phyloP scores from a whole-genome alignment of 2,888 invertebrate genomes.

The Stratiomys singularior region DNA sequence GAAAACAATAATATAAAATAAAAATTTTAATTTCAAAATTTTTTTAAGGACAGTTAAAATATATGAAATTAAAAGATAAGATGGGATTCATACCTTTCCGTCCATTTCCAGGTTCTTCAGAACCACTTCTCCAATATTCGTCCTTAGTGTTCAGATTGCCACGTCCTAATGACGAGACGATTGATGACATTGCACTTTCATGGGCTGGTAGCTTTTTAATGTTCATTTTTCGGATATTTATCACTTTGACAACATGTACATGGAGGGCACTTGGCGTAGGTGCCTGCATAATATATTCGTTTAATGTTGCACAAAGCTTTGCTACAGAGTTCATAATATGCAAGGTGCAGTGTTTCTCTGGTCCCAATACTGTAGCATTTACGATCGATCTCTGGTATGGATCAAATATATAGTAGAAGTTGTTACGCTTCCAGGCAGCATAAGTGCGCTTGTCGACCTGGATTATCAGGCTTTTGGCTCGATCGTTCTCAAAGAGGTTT shows the following conservation, averaged over 20 bases:
- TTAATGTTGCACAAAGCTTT: slow-evolving; percentile 58
- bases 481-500: slow-evolving; percentile 53
- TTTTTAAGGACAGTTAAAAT: too few species aligned
- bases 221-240: not conserved
- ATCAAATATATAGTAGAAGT: slow-evolving; percentile 61
- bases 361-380: not conserved
- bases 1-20: too few species aligned
- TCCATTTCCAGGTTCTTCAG: not conserved
- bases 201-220: not conserved
- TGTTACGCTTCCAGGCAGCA: slow-evolving; percentile 60
- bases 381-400: slow-evolving; percentile 55
- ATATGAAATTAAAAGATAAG: too few species aligned
- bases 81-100: not conserved
- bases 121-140: not conserved
- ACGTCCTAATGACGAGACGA: too few species aligned
- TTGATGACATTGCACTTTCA: not conserved
- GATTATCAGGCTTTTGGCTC: slow-evolving; percentile 57
- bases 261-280: slow-evolving; percentile 58
- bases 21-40: too few species aligned
- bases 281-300: slow-evolving; percentile 59
- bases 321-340: slow-evolving; percentile 59
- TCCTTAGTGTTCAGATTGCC: not conserved
- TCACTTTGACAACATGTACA: slow-evolving; percentile 54
- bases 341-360: not conserved
- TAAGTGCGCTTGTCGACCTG: slow-evolving; percentile 61